These are phyloP conservation scores for Leptatherina wallacei DNA, from an alignment of 2,797 vertebrate genomes.

Conservation along the genomic window DNA sequence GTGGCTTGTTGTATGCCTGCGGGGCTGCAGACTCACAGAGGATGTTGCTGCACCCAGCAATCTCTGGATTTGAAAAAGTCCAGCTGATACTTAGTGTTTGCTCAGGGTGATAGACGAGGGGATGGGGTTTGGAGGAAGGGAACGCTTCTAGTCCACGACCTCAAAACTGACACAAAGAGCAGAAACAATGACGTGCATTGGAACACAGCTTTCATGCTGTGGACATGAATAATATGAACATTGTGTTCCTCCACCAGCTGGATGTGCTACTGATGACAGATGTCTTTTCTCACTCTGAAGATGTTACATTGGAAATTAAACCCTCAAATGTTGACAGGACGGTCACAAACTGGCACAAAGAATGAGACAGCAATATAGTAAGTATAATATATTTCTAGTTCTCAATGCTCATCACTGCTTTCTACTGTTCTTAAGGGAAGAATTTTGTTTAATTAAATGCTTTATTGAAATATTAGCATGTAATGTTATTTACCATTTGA, in stretches of 20 bases:
- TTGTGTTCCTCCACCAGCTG: slow-evolving; percentile 16
- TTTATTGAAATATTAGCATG: neutral
- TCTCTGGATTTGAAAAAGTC: slow-evolving; percentile 50
- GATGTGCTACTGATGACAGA: neutral
- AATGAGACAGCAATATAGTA: neutral
- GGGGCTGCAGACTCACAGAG: slow-evolving; percentile 37
- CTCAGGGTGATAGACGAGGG: slow-evolving; percentile 36
- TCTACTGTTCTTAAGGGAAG: neutral
- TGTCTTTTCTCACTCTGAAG: slow-evolving; percentile 11
- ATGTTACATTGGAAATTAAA: neutral
- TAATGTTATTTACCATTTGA: neutral
- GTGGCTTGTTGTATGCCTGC: slow-evolving; percentile 45
- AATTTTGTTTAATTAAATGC: neutral
- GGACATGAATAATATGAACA: slow-evolving; percentile 31
- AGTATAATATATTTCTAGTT: neutral
- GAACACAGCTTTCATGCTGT: slow-evolving; percentile 7
- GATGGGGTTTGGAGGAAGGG: neutral
- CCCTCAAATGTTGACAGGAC: neutral
- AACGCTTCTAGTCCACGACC: slow-evolving; percentile 5
- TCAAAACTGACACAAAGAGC: slow-evolving; percentile 14
- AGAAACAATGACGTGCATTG: slow-evolving; percentile 5
- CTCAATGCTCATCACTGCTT: neutral
- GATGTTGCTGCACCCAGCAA: slow-evolving; percentile 40
- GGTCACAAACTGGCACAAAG: neutral
- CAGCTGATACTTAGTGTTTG: slow-evolving; percentile 52